These are phyloP conservation scores for Bugula neritina DNA, from an alignment of 2,888 invertebrate species.

Conservation along the genomic window DNA sequence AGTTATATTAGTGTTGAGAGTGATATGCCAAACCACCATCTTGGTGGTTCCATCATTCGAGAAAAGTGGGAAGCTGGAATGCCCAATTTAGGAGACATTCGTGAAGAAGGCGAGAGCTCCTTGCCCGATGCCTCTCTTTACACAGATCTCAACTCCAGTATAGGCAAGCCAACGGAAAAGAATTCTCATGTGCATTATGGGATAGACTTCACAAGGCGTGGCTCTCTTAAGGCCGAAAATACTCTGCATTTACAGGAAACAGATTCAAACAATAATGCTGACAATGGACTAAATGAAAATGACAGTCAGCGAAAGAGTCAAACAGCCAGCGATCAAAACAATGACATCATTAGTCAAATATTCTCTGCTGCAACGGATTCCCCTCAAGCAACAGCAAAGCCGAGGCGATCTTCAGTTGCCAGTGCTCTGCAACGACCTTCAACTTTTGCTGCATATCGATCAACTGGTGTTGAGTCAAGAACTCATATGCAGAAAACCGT, in stretches of 20 bases:
- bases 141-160: too few species aligned
- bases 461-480: neutral
- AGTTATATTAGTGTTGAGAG: neutral
- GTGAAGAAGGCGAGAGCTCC: neutral
- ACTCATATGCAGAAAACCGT: neutral
- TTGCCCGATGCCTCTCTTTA: neutral
- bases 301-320: neutral
- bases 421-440: neutral
- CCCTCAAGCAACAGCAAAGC: neutral
- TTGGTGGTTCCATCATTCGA: neutral
- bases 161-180: too few species aligned
- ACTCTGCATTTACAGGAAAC: neutral
- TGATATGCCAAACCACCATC: neutral
- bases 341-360: neutral
- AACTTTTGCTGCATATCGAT: neutral
- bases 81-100: slow-evolving; percentile 7
- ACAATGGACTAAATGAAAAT: neutral
- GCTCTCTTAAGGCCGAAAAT: neutral
- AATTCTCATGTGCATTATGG: too few species aligned
- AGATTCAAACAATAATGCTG: slow-evolving; percentile 17
- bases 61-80: neutral
- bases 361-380: neutral
- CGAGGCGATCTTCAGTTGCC: neutral
- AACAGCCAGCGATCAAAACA: too few species aligned
- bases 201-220: too few species aligned